phyloP scores from a whole-genome alignment of 1,140 invertebrate genomes.

The Leptoteleia sp. region DNA sequence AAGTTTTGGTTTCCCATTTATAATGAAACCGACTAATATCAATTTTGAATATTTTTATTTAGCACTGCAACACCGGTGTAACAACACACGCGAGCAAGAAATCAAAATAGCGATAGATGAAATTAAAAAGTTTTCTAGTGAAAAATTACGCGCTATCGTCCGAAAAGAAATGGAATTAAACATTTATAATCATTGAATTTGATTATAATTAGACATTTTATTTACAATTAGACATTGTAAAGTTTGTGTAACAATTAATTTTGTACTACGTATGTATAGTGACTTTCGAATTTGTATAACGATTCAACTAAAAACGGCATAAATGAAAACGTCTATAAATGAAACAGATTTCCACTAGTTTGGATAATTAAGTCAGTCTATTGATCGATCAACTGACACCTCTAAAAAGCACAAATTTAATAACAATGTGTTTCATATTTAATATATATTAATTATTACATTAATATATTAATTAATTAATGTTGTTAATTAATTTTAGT shows the following conservation, averaged over 20 bases:
- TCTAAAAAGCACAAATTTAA: neutral
- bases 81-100: constrained; percentile 39
- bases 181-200: neutral
- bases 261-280: neutral
- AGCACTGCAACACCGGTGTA: constrained; percentile 21
- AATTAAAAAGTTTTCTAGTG: constrained; percentile 35
- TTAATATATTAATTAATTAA: neutral
- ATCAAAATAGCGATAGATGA: constrained; percentile 24
- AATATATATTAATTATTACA: neutral
- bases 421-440: neutral
- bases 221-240: neutral
- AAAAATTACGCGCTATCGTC: constrained; percentile 7
- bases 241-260: neutral
- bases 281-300: neutral
- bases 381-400: neutral
- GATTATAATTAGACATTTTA: constrained; percentile 1
- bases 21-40: constrained; percentile 33
- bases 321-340: neutral
- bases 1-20: constrained; percentile 41
- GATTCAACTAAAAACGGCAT: neutral
- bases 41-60: constrained; percentile 38
- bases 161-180: neutral
- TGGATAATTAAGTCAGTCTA: neutral
- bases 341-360: neutral
- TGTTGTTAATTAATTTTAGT: neutral